Conservation (phyloP, 2,113 vertebrate genomes). For the Quiscalus mexicanus region DNA sequence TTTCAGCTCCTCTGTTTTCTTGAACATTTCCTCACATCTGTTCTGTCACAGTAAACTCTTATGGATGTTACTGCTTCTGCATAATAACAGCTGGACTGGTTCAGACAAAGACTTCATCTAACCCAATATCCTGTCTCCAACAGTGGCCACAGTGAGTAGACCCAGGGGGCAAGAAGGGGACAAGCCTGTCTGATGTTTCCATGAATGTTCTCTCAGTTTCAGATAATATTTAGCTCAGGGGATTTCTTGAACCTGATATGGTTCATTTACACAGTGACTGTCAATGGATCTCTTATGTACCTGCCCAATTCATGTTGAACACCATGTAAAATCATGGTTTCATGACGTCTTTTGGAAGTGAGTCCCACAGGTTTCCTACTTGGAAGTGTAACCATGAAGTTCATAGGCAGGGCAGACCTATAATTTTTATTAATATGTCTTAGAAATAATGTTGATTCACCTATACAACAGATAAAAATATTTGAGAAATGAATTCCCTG, state of each 20-base stretch:
- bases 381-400: not conserved
- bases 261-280: not conserved
- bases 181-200: not conserved
- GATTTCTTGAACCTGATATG: not conserved
- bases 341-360: not conserved
- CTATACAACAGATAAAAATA: not conserved
- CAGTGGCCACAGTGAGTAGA: not conserved
- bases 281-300: not conserved
- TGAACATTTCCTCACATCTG: conserved; percentile 47
- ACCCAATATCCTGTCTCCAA: conserved; percentile 23
- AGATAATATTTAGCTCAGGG: not conserved
- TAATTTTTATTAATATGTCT: not conserved
- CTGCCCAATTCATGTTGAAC: not conserved
- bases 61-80: not conserved
- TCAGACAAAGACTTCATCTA: conserved; percentile 6
- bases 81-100: conserved; percentile 31
- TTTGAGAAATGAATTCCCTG: not conserved
- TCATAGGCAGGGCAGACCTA: not conserved
- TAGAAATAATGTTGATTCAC: not conserved
- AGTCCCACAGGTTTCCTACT: not conserved
- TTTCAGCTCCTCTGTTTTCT: conserved; percentile 36
- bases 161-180: not conserved
- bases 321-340: not conserved
- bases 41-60: conserved; percentile 17
- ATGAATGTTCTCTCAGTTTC: not conserved